Base-by-base conservation (phyloP, 64 coral and sea anemone genomes). In the Stichodactyla mertensii region DNA sequence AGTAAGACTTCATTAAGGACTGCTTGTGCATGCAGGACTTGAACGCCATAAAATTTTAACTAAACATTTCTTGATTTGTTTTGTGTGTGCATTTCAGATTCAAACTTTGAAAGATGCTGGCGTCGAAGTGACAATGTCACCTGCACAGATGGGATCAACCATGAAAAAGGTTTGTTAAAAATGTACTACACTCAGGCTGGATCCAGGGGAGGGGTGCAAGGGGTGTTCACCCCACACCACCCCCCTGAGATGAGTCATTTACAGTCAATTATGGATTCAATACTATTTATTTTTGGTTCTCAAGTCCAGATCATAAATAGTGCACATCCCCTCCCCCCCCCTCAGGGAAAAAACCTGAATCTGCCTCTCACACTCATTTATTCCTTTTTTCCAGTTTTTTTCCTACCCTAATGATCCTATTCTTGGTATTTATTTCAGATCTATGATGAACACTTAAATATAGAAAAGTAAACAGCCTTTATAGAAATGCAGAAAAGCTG, bases 71-170 rank as follows among this genome's bases (percentile, higher is more conserved):
- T 24, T 77, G 7, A 52, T 79, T 13, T 61, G 6, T 26, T 27
- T 71, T 61, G 52, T 57, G 1, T 82, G 55, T 87, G 55, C 61
- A 52, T 85, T 64, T 13, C 19, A 96, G 94, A 96, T 96, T 71
- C 85, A 86, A 90, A 67, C 91, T 60, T 83, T 96, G 22, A 96
- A 92, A 88, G 91, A 96, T 87, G 94, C 94, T 12, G 94, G 94
- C 52, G 94, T 96, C 1, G 59, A 81, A 18, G 94, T 96, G 19
- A 96, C 94, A 4, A 80, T 86, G 18, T 96, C 94, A 70, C 94
- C 94, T n/a, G 94, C 94, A 78, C 94, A 96, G 82, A 96, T 96
- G 94, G 94, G 94, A 70, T 87, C 55, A 16, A 80, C 77, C 20
- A 87, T 96, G 86, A 92, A 87, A 84, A 89, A 96, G 91, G 94